phyloP scores from a whole-genome alignment of 2,113 vertebrate species.

The Megaceryle torquata region DNA sequence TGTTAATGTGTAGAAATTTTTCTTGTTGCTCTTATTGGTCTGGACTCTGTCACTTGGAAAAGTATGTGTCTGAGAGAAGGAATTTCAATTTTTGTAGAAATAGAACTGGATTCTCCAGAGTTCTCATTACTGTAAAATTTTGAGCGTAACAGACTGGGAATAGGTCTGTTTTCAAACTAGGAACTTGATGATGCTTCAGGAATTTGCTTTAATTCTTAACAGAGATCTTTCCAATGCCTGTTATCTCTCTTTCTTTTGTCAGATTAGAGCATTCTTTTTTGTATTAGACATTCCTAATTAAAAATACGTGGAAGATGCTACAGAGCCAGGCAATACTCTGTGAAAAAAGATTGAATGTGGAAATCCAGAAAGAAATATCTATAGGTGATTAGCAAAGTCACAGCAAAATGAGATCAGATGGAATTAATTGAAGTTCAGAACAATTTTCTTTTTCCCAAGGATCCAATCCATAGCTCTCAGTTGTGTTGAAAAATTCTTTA shows the following conservation, averaged over 20 bases:
- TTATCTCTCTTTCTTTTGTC: background rate
- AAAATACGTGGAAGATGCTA: background rate
- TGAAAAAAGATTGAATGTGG: background rate
- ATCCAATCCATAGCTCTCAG: background rate
- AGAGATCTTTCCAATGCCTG: background rate
- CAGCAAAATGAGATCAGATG: background rate
- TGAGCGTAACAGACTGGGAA: background rate
- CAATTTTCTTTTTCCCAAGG: background rate
- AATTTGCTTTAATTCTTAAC: background rate
- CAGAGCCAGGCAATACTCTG: background rate
- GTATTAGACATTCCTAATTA: background rate
- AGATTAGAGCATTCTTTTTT: background rate
- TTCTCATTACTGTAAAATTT: background rate
- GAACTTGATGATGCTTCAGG: background rate
- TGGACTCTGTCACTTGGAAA: background rate
- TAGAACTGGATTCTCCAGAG: background rate
- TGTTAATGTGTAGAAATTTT: too few relatives aligned
- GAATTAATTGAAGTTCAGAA: background rate
- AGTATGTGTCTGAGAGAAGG: background rate
- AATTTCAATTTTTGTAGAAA: background rate
- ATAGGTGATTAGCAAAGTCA: background rate
- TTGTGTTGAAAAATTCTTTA: background rate
- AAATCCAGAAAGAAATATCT: background rate
- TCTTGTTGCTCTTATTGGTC: background rate
- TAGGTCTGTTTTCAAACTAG: background rate